A percentile compares a stretch with the other conserved stretches of the same genome.
phyloP scores from a whole-genome alignment of 1,140 invertebrate species.

The Triops longicaudatus region DNA sequence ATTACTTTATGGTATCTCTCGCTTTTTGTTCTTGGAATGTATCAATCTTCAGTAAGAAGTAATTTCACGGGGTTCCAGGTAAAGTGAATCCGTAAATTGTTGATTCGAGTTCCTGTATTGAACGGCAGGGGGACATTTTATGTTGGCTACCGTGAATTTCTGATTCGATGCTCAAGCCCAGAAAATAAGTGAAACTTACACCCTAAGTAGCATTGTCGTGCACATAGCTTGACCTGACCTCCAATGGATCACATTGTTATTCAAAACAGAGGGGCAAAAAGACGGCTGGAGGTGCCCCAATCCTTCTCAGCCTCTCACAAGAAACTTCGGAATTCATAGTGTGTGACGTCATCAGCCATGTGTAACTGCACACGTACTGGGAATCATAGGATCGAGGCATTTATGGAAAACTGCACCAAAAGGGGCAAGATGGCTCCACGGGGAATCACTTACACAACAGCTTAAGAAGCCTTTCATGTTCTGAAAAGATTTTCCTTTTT shows the following conservation, averaged over 20 bases:
- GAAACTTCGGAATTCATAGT: not conserved
- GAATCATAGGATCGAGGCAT: not conserved
- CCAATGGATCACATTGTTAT: not conserved
- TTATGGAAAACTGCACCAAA: conserved; percentile 8
- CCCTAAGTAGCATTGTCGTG: not conserved
- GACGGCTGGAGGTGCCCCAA: not conserved
- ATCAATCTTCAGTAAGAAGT: no score
- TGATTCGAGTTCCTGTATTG: no score
- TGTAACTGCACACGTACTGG: not conserved
- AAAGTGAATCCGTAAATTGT: no score
- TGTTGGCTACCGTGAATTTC: no score
- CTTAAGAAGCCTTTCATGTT: not conserved
- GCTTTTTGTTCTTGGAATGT: no score
- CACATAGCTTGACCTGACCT: not conserved
- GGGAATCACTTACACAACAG: not conserved
- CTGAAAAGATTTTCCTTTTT: no score
- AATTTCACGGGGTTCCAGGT: no score
- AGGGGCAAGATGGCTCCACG: not conserved
- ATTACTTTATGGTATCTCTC: no score
- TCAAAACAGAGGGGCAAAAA: not conserved
- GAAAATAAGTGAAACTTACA: not conserved
- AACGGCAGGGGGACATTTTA: no score
- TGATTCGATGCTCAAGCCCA: not conserved
- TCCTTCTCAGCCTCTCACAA: not conserved
- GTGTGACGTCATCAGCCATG: not conserved